phyloP scores from a whole-genome alignment of 2,888 invertebrate genomes.

The Graphium colonna region DNA sequence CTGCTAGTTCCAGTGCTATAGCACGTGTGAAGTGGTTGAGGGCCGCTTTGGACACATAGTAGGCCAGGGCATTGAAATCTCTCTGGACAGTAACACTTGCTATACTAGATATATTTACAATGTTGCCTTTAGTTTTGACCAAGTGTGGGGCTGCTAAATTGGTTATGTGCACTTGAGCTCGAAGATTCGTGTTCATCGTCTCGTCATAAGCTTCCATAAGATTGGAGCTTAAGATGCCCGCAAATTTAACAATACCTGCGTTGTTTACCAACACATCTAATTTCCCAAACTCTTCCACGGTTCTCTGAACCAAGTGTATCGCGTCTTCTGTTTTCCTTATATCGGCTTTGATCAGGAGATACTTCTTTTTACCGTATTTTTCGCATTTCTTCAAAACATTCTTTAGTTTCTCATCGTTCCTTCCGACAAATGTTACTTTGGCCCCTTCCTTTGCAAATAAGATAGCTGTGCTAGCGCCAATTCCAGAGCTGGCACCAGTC shows the following conservation, averaged over 20 bases:
- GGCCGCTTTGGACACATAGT: no score
- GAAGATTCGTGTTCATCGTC: conserved; percentile 42
- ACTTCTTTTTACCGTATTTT: conserved; percentile 28
- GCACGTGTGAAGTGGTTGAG: conserved; percentile 33
- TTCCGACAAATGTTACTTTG: conserved; percentile 80
- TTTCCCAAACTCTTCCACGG: conserved; percentile 36
- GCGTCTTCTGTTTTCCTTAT: conserved; percentile 38
- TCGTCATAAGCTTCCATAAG: conserved; percentile 38
- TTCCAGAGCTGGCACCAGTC: no score
- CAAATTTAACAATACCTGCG: conserved; percentile 34
- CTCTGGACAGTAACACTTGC: conserved; percentile 18
- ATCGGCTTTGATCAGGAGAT: conserved; percentile 41
- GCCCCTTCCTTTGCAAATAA: conserved; percentile 82
- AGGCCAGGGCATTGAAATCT: conserved; percentile 71
- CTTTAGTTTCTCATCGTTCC: conserved; percentile 82
- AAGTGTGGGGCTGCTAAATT: no score
- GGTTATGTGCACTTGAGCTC: conserved; percentile 38
- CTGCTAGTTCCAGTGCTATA: not conserved
- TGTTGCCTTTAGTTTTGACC: conserved; percentile 41
- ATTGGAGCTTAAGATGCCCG: conserved; percentile 31
- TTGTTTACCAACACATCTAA: conserved; percentile 49
- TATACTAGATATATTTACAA: conserved; percentile 48
- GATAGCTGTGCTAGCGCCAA: conserved; percentile 82
- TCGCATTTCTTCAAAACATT: conserved; percentile 58
- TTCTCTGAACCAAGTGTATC: conserved; percentile 33